Conservation (phyloP, 2,888 invertebrate genomes). For the Catocala nupta region DNA sequence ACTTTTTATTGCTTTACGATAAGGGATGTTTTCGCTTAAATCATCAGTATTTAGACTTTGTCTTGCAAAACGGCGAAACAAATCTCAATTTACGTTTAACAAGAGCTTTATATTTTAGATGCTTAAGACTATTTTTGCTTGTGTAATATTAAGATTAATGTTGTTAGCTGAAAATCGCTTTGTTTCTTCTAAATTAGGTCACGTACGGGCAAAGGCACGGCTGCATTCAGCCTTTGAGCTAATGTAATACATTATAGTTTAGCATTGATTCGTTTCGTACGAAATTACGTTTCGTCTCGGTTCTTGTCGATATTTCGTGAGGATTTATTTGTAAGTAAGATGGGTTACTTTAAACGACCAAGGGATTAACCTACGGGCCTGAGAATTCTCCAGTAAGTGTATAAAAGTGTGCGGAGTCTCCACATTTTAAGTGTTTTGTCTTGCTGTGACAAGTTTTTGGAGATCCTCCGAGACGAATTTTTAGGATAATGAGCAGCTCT, state of each 20-base stretch:
- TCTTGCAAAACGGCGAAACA: conserved; percentile 56
- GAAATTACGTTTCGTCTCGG: conserved; percentile 41
- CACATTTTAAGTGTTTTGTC: too few species aligned
- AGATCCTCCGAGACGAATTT: too few species aligned
- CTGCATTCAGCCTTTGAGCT: conserved; percentile 66
- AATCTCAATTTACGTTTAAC: conserved; percentile 55
- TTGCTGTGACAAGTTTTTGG: too few species aligned
- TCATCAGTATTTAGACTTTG: conserved; percentile 45
- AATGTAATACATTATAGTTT: conserved; percentile 66
- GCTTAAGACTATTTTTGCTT: conserved; percentile 56
- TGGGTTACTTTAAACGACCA: background rate
- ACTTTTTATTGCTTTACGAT: conserved; percentile 41
- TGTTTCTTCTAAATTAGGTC: conserved; percentile 80
- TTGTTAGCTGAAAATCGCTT: conserved; percentile 64
- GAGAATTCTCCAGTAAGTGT: too few species aligned
- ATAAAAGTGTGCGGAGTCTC: too few species aligned
- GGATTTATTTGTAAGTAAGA: conserved; percentile 11
- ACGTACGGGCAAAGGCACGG: conserved; percentile 69
- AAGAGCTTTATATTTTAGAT: conserved; percentile 49
- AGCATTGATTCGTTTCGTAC: conserved; percentile 55
- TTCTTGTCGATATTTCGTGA: conserved; percentile 26
- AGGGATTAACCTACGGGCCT: too few species aligned
- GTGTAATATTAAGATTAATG: conserved; percentile 50
- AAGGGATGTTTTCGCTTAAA: conserved; percentile 53
- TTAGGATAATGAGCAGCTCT: too few species aligned